Percentiles rank a stretch among this genome's conserved stretches.
phyloP scores from a whole-genome alignment of 1,140 invertebrate species.

The Apis florea region DNA sequence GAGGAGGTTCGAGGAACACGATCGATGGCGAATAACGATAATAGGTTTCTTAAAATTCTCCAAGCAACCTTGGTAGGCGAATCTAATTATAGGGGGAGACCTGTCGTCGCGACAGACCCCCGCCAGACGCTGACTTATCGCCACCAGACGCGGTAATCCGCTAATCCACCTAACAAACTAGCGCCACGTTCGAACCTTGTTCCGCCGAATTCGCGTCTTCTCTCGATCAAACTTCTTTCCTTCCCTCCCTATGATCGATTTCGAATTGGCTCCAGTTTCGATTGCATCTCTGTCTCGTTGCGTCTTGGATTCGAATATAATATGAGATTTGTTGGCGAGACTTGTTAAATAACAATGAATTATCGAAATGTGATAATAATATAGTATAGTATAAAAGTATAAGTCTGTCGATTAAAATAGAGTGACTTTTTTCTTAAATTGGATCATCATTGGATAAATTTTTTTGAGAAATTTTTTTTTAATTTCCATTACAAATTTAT shows the following conservation, averaged over 20 bases:
- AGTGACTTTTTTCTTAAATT: no score
- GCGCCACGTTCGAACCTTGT: background rate
- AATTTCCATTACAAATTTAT: no score
- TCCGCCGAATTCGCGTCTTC: background rate
- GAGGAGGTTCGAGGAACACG: background rate
- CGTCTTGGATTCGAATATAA: no score
- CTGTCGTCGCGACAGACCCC: background rate
- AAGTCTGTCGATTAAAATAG: no score
- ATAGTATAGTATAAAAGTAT: no score
- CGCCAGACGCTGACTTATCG: constrained; percentile 52
- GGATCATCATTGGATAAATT: no score
- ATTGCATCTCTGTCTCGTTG: no score
- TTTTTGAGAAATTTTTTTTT: no score
- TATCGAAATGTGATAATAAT: no score
- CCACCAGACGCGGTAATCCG: constrained; percentile 59
- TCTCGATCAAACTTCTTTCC: constrained; percentile 37
- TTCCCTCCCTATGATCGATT: background rate
- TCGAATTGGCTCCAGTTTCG: background rate
- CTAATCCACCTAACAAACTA: constrained; percentile 57
- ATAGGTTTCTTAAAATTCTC: constrained; percentile 31
- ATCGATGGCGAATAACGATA: no score
- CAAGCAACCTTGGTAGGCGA: constrained; percentile 17
- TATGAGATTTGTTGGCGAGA: no score
- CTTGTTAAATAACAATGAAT: no score
- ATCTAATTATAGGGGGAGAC: constrained; percentile 52